Evolutionary conservation across 2,888 invertebrate genomes (phyloP).

Genomic region (Arrhopalites spinosus): DNA sequence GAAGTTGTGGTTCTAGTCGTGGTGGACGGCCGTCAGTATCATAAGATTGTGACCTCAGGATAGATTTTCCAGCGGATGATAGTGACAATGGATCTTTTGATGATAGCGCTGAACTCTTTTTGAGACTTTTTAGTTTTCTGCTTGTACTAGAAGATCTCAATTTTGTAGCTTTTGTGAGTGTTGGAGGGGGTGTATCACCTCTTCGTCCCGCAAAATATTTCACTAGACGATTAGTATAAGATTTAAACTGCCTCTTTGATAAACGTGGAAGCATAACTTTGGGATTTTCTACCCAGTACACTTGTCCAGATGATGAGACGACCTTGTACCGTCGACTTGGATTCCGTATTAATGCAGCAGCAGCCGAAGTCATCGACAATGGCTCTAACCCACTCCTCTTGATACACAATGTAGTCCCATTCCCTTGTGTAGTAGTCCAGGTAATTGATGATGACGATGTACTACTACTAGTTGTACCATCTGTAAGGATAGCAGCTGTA

Average conservation of each 20-base stretch:
- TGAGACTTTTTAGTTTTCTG: too few species aligned
- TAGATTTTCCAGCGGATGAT: slow-evolving; percentile 2
- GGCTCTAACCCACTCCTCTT: not conserved
- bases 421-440: not conserved
- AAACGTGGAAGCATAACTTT: not conserved
- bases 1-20: slow-evolving; percentile 1
- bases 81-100: not conserved
- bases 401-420: not conserved
- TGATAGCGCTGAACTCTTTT: not conserved
- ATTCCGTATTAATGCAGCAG: not conserved
- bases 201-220: too few species aligned
- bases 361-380: not conserved
- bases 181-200: slow-evolving; percentile 7
- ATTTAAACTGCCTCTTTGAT: not conserved
- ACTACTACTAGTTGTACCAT: not conserved
- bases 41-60: not conserved
- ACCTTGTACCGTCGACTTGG: slow-evolving; percentile 1
- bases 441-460: not conserved
- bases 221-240: not conserved
- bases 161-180: slow-evolving; percentile 5
- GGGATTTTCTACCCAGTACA: slow-evolving; percentile 10
- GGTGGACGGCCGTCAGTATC: slow-evolving; percentile 26
- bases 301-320: not conserved
- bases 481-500: not conserved
- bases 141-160: not conserved